These are phyloP conservation scores for Rhagologus leucostigma DNA, from an alignment of 2,113 vertebrate genomes.

Conservation along the genomic window DNA sequence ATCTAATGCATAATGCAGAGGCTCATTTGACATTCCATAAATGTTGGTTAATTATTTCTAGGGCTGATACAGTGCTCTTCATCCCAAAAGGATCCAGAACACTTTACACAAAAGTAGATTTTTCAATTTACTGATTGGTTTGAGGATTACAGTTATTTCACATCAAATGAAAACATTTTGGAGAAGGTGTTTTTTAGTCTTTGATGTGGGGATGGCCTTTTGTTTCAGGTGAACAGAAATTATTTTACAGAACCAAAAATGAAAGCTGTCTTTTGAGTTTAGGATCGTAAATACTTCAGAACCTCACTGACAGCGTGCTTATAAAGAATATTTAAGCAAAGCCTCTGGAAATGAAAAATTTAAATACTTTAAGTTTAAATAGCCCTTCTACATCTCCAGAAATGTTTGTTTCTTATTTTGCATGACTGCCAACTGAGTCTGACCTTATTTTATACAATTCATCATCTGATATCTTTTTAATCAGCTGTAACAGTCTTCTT, in stretches of 20 bases:
- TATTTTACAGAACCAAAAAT: background rate
- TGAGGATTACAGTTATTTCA: background rate
- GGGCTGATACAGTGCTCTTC: background rate
- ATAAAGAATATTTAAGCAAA: background rate
- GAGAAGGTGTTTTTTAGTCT: background rate
- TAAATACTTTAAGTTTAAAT: background rate
- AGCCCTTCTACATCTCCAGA: background rate
- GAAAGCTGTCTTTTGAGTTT: background rate
- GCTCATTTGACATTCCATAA: background rate
- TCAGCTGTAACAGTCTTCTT: background rate
- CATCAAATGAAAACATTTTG: background rate
- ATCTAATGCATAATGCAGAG: background rate
- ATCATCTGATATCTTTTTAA: background rate
- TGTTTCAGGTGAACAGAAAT: background rate
- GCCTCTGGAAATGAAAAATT: background rate
- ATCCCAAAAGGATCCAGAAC: background rate
- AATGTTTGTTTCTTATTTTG: slow-evolving; percentile 1
- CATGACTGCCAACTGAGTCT: background rate
- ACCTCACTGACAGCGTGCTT: background rate
- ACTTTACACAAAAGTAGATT: background rate
- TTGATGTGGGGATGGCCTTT: background rate
- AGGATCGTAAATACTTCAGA: background rate
- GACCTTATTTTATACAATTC: background rate
- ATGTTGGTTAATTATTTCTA: slow-evolving; percentile 15
- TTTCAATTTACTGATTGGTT: background rate